Base-by-base conservation (phyloP, 2,797 vertebrate species). In the Anas flavirostris region DNA sequence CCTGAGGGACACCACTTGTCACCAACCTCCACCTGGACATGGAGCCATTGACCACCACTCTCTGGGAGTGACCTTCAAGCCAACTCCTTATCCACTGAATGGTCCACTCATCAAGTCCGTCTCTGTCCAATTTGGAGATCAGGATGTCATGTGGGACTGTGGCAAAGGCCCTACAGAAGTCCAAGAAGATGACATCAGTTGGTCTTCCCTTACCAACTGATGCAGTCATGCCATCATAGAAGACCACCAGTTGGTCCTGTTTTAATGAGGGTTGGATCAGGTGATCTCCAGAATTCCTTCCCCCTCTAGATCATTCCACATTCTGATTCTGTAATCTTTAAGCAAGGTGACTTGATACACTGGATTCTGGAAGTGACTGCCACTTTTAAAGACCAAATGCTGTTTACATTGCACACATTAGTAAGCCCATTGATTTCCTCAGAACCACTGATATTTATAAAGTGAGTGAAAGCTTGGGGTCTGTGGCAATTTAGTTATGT, bases 301-400 rank as follows among this genome's bases (percentile, higher is more conserved):
- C 58, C n/a, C 69, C 12, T 17, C 5, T n/a, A 13, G 9, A 15
- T 7, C 19, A 46, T 78, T 50, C 63, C 39, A 55, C 0, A 1
- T 35, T 80, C 53, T 70, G 16, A 33, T 81, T 66, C 56, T 95
- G 39, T 37, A 70, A 7, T 79, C 37, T 73, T 68, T 44, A 29
- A 33, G 43, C 8, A 18, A 0, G 0, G 10, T 62, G 76, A 23
- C 50, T 66, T 50, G 81, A 81, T 5, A 26, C 37, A 72, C 2
- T 15, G n/a, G n/a, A 41, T 63, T 69, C 72, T 52, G n/a, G 48
- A 81, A 58, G 26, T 67, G 75, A 67, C 75, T 60, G 48, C 31
- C 77, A 31, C 35, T 90, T 86, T 82, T 46, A 48, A 87, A 73
- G 55, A 81, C 23, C 78, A 82, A 93, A 72, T 48, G 41, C 44